Percentiles rank a stretch among this genome's conserved stretches.
Conservation (phyloP, 2,888 invertebrate species). For the Leptopilina myrica region DNA sequence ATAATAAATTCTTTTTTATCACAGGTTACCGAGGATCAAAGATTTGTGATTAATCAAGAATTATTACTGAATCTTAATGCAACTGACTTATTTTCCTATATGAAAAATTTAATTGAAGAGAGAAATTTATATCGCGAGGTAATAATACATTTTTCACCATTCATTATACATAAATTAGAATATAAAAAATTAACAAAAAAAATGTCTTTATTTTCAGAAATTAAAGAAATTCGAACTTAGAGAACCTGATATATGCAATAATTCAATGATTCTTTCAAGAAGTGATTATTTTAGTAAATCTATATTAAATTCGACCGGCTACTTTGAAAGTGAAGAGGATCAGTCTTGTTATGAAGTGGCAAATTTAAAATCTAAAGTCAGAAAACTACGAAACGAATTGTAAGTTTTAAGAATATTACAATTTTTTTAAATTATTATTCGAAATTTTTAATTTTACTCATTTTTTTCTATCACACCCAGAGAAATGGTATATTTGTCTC, state of each 20-base stretch:
- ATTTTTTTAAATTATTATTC: neutral
- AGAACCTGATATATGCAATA: conserved; percentile 62
- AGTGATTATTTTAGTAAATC: conserved; percentile 63
- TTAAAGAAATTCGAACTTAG: conserved; percentile 73
- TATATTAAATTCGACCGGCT: conserved; percentile 62
- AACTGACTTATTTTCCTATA: conserved; percentile 86
- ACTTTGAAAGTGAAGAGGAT: conserved; percentile 81
- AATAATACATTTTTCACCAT: neutral
- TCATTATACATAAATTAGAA: too few relatives aligned
- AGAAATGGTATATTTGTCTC: too few relatives aligned
- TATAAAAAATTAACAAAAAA: too few relatives aligned
- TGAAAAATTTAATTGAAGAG: conserved; percentile 88
- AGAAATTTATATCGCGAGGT: conserved; percentile 83
- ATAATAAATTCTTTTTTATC: conserved; percentile 33
- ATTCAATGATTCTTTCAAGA: conserved; percentile 62
- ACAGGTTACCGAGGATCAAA: conserved; percentile 93
- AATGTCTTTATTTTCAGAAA: conserved; percentile 68
- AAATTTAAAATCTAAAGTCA: conserved; percentile 92
- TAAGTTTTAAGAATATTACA: conserved; percentile 76
- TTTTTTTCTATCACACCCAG: too few relatives aligned
- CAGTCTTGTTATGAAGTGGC: conserved; percentile 94
- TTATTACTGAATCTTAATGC: conserved; percentile 86
- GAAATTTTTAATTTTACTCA: too few relatives aligned
- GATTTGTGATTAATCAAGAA: conserved; percentile 89
- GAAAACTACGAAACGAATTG: conserved; percentile 95